Conservation (phyloP, 2,113 vertebrate genomes). For the Cisticola juncidis region DNA sequence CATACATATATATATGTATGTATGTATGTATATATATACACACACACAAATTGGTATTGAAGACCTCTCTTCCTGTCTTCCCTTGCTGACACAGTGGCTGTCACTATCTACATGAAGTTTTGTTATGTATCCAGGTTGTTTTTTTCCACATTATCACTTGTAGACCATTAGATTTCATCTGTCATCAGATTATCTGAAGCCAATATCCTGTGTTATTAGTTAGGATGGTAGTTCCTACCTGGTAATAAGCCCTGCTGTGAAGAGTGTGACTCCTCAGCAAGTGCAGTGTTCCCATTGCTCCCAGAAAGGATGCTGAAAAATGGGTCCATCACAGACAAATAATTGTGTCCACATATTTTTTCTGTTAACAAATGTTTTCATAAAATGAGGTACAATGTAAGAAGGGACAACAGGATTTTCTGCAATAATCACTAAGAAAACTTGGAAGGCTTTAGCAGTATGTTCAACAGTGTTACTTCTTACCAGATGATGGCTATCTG, state of each 20-base stretch:
- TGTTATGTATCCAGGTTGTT: not conserved
- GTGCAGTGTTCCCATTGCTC: not conserved
- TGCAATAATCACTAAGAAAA: not conserved
- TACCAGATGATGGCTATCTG: not conserved
- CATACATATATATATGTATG: too few species aligned
- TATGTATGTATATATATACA: not conserved
- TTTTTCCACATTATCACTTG: slow-evolving; percentile 40
- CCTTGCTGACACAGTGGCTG: not conserved
- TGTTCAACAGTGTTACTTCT: fast-evolving
- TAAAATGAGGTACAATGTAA: not conserved
- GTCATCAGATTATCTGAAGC: slow-evolving; percentile 36
- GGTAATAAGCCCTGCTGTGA: not conserved
- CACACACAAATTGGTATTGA: not conserved
- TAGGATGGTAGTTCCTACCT: not conserved
- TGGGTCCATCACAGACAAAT: not conserved
- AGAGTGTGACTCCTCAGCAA: not conserved
- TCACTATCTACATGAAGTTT: not conserved
- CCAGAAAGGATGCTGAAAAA: not conserved
- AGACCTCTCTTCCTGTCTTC: not conserved
- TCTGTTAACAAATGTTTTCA: not conserved
- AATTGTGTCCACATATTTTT: not conserved
- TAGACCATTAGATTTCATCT: slow-evolving; percentile 41
- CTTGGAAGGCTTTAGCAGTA: not conserved
- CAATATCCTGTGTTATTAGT: slow-evolving; percentile 5
- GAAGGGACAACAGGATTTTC: not conserved